Base-by-base conservation (phyloP, 2,888 invertebrate genomes). In the Callinectes sapidus region DNA sequence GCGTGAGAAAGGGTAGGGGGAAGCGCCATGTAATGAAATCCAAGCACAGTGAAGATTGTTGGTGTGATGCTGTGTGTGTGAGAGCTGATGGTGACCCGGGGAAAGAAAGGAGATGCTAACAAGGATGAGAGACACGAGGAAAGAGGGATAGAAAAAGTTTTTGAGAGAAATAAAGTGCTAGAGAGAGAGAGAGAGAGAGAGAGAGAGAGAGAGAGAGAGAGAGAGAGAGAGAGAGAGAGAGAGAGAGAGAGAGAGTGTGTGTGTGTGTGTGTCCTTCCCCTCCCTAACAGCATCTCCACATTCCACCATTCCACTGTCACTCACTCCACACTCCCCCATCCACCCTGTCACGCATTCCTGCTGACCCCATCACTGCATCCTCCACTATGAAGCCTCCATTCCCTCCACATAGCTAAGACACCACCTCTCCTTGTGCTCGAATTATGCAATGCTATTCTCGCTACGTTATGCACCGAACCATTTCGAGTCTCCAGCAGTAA, bases 161-260 rank as follows among this genome's bases (percentile, higher is more conserved):
- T 3, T 6, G 42, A 42, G 42, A 42, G 2, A 42, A 42, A 42
- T 42, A 42, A 42, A 42, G 42, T 42, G 42, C n/a, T n/a, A n/a
- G 66, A 71, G n/a, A 71, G 66, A 71, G 66, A 71, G n/a, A 71
- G 66, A 71, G n/a, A 71, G 23, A 71, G 66, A 71, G n/a, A 71
- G 23, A 71, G 66, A 71, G 66, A n/a, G 66, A 71, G 23, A 71
- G n/a, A n/a, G n/a, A 71, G 66, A 71, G n/a, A 71, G n/a, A 71
- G n/a, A 71, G 23, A 55, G 55, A 55, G 55, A 55, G 55, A 55
- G 55, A 55, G 55, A 55, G 55, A 55, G 14, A 55, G 55, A 55
- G 55, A 6, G 16, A 16, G 61, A 48, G 48, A 10, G 48, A 48
- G 48, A 48, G 48, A 10, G 61, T 61, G 18, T 61, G 61, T 61